Evolutionary conservation across 2,113 vertebrate species (phyloP), one percentile per base, ranked within the genome.

Genomic region (Carassius gibelio): DNA sequence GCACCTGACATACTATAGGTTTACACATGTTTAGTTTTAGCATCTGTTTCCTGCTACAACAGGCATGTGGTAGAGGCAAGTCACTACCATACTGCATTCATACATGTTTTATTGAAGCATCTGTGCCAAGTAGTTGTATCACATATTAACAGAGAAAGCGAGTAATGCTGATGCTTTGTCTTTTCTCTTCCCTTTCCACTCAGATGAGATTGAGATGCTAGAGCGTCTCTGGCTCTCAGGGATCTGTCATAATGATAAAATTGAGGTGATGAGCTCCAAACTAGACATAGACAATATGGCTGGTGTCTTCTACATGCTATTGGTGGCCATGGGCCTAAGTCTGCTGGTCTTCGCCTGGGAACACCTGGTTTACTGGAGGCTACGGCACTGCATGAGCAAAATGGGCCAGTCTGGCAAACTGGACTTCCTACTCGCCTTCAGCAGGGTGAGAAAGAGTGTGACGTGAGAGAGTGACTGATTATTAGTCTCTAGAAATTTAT

Each of bases 271-370:
- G 96, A 96, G 96, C 94, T 96, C 96, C 91, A 97, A 97, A 90
- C 94, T 97, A 90, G 96, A 97, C 90, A 97, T 97, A 76, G 96
- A 97, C 94, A 97, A 97, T 93, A 97, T 97, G 96, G 96, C 96
- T 0, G 96, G 96, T 0, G 96, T 97, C 50, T 97, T 97, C 94
- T 97, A 97, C 93, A 97, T 97, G 96, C 93, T 97, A 64, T 93
- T 97, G 89, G 96, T 97, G 88, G 96, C 96, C 87, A 97, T 97
- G 96, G 96, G 96, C 66, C 94, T 97, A 82, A 97, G 96, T 81
- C 91, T 97, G 85, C 92, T 97, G 89, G 96, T 97, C 81, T 97
- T 97, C 86, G 96, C 96, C 77, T 96, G 96, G 95, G 96, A 97
- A 88, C 96, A 97, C 84, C 94, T 97, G 89, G 94, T 97, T 85